Base-by-base conservation (phyloP, 1,140 invertebrate species). In the Drosophila willistoni region DNA sequence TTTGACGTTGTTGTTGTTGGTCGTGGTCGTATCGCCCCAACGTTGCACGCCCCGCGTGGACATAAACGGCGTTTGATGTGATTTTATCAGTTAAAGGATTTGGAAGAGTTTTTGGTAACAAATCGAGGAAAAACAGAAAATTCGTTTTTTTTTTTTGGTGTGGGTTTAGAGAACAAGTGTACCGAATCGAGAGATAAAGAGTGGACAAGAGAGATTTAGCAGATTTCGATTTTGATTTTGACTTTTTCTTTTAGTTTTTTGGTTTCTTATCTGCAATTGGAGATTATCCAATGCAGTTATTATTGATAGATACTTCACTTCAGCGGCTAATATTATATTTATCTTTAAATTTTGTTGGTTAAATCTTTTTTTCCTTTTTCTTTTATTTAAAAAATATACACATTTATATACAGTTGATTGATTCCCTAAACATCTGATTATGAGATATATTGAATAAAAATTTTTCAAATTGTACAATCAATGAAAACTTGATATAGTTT, bases 1-100 rank as follows among this genome's bases (percentile, higher is more conserved):
- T 72, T 29, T 17, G 44, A 34, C 10, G 29, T 41, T 22, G 42
- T 39, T 51, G 12, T 39, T n/a, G 61, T 1, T 70, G 22, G 36
- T 70, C 19, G 1, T 70, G 22, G 36, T 70, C 19, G 55, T 59
- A 33, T 36, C 17, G 60, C 44, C 41, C 55, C 29, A 51, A 54
- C 17, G 33, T 68, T 51, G 12, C 54, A 57, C 42, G 36, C 64
- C 60, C 36, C 60, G 60, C 25, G 60, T 62, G 42, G 63, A 66
- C 41, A 66, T 71, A 59, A 68, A 63, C 57, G 33, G n/a, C 56
- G 56, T 19, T 59, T 12, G 19, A 12, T 51, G 44, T 51, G 44
- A 51, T 12, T 9, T 29, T 22, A 51, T 22, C 44, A 51, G 17
- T 51, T 12, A 12, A 22, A 51, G 44, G 44, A 47, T 9, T 29